Conservation (phyloP, 2,797 vertebrate genomes). For the Ctenopoma kingsleyae region DNA sequence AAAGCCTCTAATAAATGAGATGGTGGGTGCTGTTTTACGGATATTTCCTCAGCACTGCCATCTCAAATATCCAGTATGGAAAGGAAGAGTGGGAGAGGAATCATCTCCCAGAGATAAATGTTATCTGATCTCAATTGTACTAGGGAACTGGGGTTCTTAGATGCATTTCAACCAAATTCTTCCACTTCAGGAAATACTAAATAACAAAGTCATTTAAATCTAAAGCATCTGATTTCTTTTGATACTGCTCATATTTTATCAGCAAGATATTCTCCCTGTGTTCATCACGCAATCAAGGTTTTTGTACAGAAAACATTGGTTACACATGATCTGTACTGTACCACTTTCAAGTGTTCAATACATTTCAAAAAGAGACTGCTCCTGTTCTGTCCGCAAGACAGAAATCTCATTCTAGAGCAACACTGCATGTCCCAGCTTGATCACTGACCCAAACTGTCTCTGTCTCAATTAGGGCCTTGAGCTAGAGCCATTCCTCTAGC, state of each 20-base stretch:
- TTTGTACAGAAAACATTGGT: constrained; percentile 19
- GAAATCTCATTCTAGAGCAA: constrained; percentile 61
- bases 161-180: constrained; percentile 50
- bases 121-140: constrained; percentile 72
- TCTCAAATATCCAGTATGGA: constrained; percentile 81
- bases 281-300: constrained; percentile 31
- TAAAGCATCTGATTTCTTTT: constrained; percentile 61
- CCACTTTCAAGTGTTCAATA: constrained; percentile 26
- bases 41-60: constrained; percentile 74
- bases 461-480: constrained; percentile 73
- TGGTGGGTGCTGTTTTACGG: constrained; percentile 67
- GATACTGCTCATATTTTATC: constrained; percentile 43
- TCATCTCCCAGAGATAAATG: constrained; percentile 77
- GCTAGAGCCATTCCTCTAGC: constrained; percentile 60
- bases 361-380: constrained; percentile 16
- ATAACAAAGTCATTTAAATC: constrained; percentile 65
- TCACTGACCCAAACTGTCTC: constrained; percentile 74
- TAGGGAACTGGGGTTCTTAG: constrained; percentile 45
- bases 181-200: constrained; percentile 66
- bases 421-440: constrained; percentile 61
- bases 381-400: constrained; percentile 50
- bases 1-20: constrained; percentile 80
- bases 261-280: constrained; percentile 17
- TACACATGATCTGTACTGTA: constrained; percentile 4
- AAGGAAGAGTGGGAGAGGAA: constrained; percentile 67